A percentile compares a stretch with the other conserved stretches of the same genome.
These are phyloP conservation scores for Cantharis rufa DNA, from an alignment of 2,888 invertebrate species.

Conservation along the genomic window DNA sequence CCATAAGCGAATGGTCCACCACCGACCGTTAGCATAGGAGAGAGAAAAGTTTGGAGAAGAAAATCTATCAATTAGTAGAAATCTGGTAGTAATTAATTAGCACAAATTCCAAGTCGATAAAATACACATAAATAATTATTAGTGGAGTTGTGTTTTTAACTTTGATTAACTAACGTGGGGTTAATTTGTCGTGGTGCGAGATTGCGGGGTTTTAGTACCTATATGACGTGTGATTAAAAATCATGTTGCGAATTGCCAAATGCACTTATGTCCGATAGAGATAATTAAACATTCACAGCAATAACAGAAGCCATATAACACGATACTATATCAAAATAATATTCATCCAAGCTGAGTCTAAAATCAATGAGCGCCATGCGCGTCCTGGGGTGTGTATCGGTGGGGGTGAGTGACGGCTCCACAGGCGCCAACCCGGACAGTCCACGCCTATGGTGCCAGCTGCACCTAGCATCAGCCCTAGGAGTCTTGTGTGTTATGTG, in stretches of 20 bases:
- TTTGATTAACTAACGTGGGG: neutral
- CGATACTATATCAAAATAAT: constrained; percentile 48
- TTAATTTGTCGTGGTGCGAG: neutral
- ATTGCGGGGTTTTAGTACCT: neutral
- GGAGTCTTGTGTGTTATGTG: constrained; percentile 51
- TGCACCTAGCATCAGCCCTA: constrained; percentile 51
- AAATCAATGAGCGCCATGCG: constrained; percentile 55
- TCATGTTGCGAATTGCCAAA: neutral
- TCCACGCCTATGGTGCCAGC: constrained; percentile 57
- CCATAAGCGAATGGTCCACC: neutral
- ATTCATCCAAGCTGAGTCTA: constrained; percentile 45
- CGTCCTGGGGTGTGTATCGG: constrained; percentile 44
- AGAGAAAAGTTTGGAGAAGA: neutral
- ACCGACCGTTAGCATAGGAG: too few species aligned
- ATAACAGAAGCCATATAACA: constrained; percentile 42
- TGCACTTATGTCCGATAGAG: constrained; percentile 12
- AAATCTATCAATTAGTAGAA: neutral
- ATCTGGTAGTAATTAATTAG: neutral
- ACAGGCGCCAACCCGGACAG: constrained; percentile 55
- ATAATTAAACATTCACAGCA: constrained; percentile 35
- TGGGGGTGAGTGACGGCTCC: constrained; percentile 41
- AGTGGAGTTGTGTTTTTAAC: neutral
- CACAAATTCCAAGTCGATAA: neutral
- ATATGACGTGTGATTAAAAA: neutral
- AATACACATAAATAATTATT: neutral